Base-by-base conservation (phyloP, 1,140 invertebrate genomes). In the Helicoverpa zea region DNA sequence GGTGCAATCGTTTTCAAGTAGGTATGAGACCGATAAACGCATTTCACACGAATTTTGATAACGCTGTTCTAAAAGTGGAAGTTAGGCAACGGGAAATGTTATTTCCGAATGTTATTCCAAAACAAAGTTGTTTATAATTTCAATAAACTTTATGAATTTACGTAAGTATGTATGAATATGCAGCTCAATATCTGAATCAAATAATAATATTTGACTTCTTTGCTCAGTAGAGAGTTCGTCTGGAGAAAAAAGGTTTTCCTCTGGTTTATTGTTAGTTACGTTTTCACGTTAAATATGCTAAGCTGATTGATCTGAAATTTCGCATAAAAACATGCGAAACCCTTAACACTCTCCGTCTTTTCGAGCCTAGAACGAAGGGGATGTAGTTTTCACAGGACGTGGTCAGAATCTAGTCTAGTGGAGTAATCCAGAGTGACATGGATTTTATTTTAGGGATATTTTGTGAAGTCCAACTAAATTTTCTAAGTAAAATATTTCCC, bases 41-140 rank as follows among this genome's bases (percentile, higher is more conserved):
- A 14, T 52, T 52, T 52, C 47, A 18, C 4, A 23, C 35, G 70
- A 73, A 73, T 73, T 66, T 18, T 43, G 52, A 43, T 73, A 73
- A 73, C 54, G 54, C n/a, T 43, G 70, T 23, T 16, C 30, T 52
- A 18, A 72, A 72, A 56, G 54, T 58, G 52, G 52, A 73, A 73
- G 70, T 73, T 73, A 54, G 56, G 52, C 58, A 73, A 73, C 23
- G 58, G 70, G 70, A 73, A 73, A 58, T 54, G 43, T n/a, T 43
- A 35, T 7, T 58, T 73, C 54, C 30, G 52, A 35, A 54, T 73
- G 43, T 73, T 73, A 58, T 35, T 16, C 1, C 13, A 58, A 30
- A 73, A 73, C 70, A 73, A 73, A 73, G 13, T 58, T 73, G 70
- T 73, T 73, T 73, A 73, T 43, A 73, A 30, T 58, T 61, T 30